Base-by-base conservation (phyloP, 2,888 invertebrate species). In the Stegophylla sp. region DNA sequence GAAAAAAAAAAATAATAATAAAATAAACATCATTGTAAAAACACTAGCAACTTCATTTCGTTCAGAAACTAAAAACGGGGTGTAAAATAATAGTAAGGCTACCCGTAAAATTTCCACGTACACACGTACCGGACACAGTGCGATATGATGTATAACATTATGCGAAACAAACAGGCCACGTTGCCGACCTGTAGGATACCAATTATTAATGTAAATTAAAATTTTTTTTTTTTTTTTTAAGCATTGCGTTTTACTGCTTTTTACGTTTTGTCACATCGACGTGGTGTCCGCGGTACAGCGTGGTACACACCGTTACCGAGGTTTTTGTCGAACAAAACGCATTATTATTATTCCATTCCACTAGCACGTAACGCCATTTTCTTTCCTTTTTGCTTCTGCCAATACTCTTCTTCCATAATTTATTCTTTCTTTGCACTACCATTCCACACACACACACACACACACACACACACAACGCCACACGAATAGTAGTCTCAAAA, bases 201-300 rank as follows among this genome's bases (percentile, higher is more conserved):
- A 12, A 61, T 28, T 61, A 61, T 61, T 69, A 69, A 69, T 69
- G n/a, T n/a, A 34, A 34, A 34, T 34, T 34, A 69, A 28, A 28
- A 51, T 69, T 69, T 34, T 34, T 34, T 7, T 34, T 34, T 34
- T 34, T 34, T 34, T 34, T 34, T 34, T 28, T 48, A 51, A 12
- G 5, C 13, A 43, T 20, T 43, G 20, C 5, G 28, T 48, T 48
- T 17, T 26, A 51, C 51, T 13, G 3, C 26, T 26, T 56, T 20
- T n/a, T n/a, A n/a, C n/a, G 23, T 56, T 12, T n/a, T 56, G 56
- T 23, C 23, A 51, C 51, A 1, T 2, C 45, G 45, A 9, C 20
- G 20, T 34, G 4, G 34, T 7, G 34, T 5, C 34, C 4, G 53
- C 20, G n/a, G 53, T 53, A 53, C 53, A 20, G 53, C 1, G 53